Evolutionary conservation across 2,797 vertebrate genomes (phyloP).

Genomic region (Acomys russatus): DNA sequence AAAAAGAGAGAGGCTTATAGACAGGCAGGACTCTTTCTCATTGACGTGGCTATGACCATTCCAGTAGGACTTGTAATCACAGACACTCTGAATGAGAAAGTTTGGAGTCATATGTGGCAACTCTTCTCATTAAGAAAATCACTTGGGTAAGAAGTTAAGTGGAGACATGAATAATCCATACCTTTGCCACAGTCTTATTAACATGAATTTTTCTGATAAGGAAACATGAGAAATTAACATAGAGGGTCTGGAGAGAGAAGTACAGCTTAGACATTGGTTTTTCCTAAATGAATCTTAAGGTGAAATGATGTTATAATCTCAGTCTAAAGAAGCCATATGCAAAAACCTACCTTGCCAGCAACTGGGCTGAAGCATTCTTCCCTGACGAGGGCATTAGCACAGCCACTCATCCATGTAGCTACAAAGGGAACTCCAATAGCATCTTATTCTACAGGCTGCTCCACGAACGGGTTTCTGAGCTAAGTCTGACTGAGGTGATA

Average conservation of each 20-base stretch:
- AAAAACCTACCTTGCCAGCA: neutral
- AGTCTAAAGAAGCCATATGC: neutral
- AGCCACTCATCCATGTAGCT: neutral
- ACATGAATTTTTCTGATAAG: neutral
- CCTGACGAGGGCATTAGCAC: neutral
- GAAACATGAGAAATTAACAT: neutral
- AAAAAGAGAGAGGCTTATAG: neutral
- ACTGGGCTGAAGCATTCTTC: neutral
- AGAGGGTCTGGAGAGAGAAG: neutral
- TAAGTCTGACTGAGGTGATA: neutral
- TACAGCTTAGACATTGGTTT: conserved; percentile 1
- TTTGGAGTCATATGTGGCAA: conserved; percentile 32
- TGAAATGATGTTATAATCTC: neutral
- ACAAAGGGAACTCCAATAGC: neutral
- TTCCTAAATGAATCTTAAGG: neutral
- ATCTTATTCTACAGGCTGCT: neutral
- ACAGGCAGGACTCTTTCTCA: neutral
- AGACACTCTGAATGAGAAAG: neutral
- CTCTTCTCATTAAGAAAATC: conserved; percentile 49
- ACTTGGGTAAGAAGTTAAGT: conserved; percentile 45
- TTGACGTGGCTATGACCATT: neutral
- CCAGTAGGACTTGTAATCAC: neutral
- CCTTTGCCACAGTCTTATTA: neutral
- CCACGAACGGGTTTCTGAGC: neutral
- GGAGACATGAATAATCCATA: conserved; percentile 40